A percentile compares a stretch with the other conserved stretches of the same genome.
Evolutionary conservation across 2,888 invertebrate species (phyloP).

Genomic region (Eupithecia centaureata): DNA sequence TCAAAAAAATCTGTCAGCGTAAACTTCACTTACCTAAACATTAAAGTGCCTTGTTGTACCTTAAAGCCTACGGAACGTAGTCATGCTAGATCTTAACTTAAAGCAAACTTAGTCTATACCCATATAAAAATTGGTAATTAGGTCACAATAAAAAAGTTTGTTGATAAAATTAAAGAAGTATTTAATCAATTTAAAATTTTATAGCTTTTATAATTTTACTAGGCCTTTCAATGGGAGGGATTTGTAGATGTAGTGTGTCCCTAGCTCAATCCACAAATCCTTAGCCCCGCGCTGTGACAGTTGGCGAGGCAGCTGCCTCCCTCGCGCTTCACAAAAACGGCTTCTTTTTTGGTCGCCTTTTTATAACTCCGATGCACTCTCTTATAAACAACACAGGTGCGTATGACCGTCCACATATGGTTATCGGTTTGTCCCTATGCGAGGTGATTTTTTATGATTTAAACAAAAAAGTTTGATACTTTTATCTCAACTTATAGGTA

Average conservation of each 20-base stretch:
- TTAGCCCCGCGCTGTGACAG: slow-evolving; percentile 74
- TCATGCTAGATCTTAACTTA: no score
- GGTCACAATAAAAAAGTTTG: no score
- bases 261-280: slow-evolving; percentile 68
- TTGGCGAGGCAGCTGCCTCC: slow-evolving; percentile 79
- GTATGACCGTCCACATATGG: slow-evolving; percentile 81
- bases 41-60: background rate
- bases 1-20: background rate
- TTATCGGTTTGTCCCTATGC: slow-evolving; percentile 69
- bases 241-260: background rate
- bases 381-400: slow-evolving; percentile 84
- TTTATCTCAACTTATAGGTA: slow-evolving; percentile 38
- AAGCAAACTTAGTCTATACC: no score
- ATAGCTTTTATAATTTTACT: background rate
- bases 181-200: background rate
- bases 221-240: background rate
- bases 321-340: slow-evolving; percentile 81
- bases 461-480: slow-evolving; percentile 54
- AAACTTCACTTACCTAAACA: background rate
- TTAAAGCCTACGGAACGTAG: no score
- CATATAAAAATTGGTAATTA: no score
- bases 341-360: slow-evolving; percentile 79
- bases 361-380: slow-evolving; percentile 78
- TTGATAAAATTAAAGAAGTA: no score
- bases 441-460: slow-evolving; percentile 69